Base-by-base conservation (phyloP, 2,888 invertebrate genomes). In the Chydorus sphaericus region DNA sequence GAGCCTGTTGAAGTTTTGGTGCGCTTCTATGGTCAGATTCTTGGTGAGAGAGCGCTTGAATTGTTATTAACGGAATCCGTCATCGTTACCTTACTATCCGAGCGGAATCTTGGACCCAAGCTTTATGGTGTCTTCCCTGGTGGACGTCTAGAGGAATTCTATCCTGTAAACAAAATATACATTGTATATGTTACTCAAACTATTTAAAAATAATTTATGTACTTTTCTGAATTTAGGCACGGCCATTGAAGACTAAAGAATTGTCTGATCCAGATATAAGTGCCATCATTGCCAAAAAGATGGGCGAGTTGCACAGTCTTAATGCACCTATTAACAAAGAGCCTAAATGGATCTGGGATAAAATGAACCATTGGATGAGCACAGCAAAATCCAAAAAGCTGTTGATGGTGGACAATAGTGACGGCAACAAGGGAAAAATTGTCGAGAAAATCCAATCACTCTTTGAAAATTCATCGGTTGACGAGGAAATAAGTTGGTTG, bases 71-170 rank as follows among this genome's bases (percentile, higher is more conserved):
- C 89, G 3, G 97, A 98, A 69, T 91, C 93, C 0, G 94, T 98
- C 2, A 90, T 98, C 56, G 98, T 97, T 69, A 93, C 96, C 0
- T 73, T 98, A 36, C 75, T 98, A 3, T 93, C 96, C 0, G 97
- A 97, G 69, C 79, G 96, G 58, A 79, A 85, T 55, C 77, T 97
- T 49, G 97, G 97, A 0, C 97, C 97, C 0, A 88, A 87, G 67
- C 75, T 97, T 8, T 88, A 91, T 69, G 97, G 97, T 0, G 87
- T 97, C 30, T 98, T 97, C 71, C 91, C 93, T 4, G 94, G 90
- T 0, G 93, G 97, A 1, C 77, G 98, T 57, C 85, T 98, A 57
- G 98, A 98, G 70, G 90, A 98, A 69, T 97, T 88, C 67, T 91
- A 94, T 69, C 86, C 87, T 56, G 89, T 88, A 67, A 74, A 77